A percentile compares a stretch with the other conserved stretches of the same genome.
Evolutionary conservation across 2,113 vertebrate genomes (phyloP).

Genomic region (Xerus inauris): DNA sequence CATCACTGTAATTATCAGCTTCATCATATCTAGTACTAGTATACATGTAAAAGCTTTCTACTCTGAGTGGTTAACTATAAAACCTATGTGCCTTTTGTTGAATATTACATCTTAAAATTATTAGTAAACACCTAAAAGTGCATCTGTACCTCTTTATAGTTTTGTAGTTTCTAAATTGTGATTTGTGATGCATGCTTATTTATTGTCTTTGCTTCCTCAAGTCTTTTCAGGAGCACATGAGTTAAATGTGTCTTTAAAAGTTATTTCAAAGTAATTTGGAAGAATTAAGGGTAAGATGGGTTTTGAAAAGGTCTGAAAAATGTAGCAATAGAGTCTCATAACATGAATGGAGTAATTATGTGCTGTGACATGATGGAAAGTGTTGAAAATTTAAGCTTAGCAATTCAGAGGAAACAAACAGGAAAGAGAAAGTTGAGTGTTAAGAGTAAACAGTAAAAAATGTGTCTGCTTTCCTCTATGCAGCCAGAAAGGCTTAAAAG

Average conservation of each 20-base stretch:
- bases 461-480: not conserved
- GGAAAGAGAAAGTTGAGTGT: not conserved
- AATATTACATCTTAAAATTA: conserved; percentile 29
- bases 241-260: conserved; percentile 15
- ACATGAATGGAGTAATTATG: not conserved
- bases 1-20: not conserved
- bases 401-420: not conserved
- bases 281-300: not conserved
- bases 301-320: conserved; percentile 5
- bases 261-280: conserved; percentile 23
- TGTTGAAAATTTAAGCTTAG: not conserved
- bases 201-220: conserved; percentile 18
- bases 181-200: not conserved
- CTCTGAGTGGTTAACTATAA: not conserved
- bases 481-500: not conserved
- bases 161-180: not conserved
- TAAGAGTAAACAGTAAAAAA: not conserved
- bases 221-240: not conserved
- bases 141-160: not conserved
- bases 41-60: not conserved
- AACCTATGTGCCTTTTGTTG: not conserved
- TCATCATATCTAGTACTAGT: not conserved
- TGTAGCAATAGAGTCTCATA: not conserved
- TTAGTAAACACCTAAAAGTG: not conserved
- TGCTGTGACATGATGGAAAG: not conserved